Percentiles rank a stretch among this genome's conserved stretches.
Conservation (phyloP, 2,797 vertebrate species). For the Myotis pilosus region DNA sequence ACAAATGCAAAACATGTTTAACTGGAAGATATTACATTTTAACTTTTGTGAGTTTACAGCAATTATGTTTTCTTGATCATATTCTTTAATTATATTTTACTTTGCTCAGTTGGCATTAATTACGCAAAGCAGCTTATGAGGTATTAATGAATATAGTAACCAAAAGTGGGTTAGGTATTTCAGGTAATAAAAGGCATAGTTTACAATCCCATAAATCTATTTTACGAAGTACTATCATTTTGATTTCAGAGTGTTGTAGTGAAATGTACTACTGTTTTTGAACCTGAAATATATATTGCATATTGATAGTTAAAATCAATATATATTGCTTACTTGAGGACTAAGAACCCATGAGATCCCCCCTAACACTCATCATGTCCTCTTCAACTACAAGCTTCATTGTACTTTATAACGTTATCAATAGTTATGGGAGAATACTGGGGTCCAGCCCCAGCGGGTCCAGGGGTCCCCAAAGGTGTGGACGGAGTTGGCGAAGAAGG, state of each 20-base stretch:
- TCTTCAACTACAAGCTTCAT: background rate
- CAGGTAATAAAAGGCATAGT: slow-evolving; percentile 1
- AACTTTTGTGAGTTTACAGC: background rate
- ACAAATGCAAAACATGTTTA: background rate
- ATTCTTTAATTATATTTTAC: background rate
- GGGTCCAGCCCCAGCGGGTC: too few relatives aligned
- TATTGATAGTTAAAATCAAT: background rate
- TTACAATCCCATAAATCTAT: background rate
- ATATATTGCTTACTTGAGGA: background rate
- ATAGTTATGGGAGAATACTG: background rate
- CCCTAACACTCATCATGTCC: background rate
- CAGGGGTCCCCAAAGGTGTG: too few relatives aligned
- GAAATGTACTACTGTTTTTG: background rate
- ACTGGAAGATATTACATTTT: background rate
- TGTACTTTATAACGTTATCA: background rate
- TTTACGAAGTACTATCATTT: background rate
- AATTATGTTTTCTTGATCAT: background rate
- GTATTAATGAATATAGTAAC: background rate
- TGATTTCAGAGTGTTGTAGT: background rate
- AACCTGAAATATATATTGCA: background rate
- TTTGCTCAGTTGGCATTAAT: background rate
- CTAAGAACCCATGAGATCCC: background rate
- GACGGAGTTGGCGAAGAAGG: too few relatives aligned
- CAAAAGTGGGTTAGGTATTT: background rate
- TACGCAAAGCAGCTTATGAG: background rate